Conservation (phyloP, 2,888 invertebrate genomes). For the Ommatoiulus sabulosus region DNA sequence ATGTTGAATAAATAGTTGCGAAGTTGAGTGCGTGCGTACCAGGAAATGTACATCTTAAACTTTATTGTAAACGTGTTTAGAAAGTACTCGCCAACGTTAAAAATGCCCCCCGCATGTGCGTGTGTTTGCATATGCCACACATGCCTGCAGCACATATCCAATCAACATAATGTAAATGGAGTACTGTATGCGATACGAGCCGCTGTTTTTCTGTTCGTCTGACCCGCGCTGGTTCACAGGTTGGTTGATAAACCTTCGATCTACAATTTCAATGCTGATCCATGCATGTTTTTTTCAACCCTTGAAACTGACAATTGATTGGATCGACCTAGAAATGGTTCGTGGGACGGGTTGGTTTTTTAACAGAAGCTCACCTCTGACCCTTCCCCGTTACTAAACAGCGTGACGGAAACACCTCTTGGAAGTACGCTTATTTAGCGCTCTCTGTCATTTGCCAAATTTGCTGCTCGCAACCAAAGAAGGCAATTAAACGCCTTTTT, state of each 20-base stretch:
- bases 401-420: neutral
- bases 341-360: neutral
- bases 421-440: neutral
- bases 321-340: neutral
- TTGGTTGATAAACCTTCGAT: slow-evolving; percentile 16
- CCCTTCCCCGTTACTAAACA: neutral
- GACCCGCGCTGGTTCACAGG: slow-evolving; percentile 1
- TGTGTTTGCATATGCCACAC: no score
- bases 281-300: slow-evolving; percentile 20
- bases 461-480: neutral
- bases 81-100: no score
- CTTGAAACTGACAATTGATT: neutral
- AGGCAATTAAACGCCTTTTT: neutral
- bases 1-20: no score
- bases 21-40: no score
- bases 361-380: neutral
- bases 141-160: no score
- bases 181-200: neutral
- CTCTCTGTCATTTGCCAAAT: no score
- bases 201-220: neutral
- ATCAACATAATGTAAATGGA: no score
- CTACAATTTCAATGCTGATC: slow-evolving; percentile 8
- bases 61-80: no score
- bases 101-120: no score
- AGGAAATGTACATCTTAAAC: no score